A percentile compares a stretch with the other conserved stretches of the same genome.
phyloP scores from a whole-genome alignment of 1,140 invertebrate species.

The Ericerus pela region DNA sequence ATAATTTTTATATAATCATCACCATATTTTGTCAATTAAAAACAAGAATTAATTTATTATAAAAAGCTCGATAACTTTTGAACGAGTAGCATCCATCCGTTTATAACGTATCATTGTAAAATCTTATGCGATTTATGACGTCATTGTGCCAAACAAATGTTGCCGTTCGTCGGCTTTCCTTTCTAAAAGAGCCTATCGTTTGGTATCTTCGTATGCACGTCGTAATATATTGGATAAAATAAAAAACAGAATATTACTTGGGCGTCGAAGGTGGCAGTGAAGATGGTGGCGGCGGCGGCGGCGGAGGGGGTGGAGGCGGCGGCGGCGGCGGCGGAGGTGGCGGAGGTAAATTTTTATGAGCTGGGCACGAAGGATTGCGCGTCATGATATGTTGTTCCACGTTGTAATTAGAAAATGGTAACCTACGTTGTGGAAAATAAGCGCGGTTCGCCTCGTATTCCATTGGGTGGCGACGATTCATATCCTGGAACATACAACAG shows the following conservation, averaged over 20 bases:
- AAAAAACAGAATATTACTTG: too few species aligned
- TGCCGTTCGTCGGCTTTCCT: too few species aligned
- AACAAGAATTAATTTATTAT: too few species aligned
- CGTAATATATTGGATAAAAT: too few species aligned
- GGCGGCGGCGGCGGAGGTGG: conserved; percentile 14
- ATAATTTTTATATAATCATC: too few species aligned
- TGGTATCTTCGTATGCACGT: too few species aligned
- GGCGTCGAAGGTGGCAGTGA: conserved; percentile 12
- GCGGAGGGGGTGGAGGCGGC: background rate
- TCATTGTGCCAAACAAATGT: too few species aligned
- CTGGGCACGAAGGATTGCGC: conserved; percentile 2
- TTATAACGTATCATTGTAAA: background rate
- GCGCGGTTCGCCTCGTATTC: background rate
- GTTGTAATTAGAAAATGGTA: conserved; percentile 1
- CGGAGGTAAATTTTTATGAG: conserved; percentile 14
- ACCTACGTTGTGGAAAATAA: conserved; percentile 31
- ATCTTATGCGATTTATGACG: too few species aligned
- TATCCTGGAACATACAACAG: too few species aligned
- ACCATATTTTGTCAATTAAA: too few species aligned
- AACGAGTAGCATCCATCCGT: background rate
- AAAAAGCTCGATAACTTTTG: too few species aligned
- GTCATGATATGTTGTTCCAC: conserved; percentile 7
- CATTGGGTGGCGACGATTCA: background rate
- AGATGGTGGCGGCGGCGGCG: background rate
- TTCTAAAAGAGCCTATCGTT: too few species aligned